Conservation (phyloP, 2,888 invertebrate species). For the Acanthoscelides obtectus region DNA sequence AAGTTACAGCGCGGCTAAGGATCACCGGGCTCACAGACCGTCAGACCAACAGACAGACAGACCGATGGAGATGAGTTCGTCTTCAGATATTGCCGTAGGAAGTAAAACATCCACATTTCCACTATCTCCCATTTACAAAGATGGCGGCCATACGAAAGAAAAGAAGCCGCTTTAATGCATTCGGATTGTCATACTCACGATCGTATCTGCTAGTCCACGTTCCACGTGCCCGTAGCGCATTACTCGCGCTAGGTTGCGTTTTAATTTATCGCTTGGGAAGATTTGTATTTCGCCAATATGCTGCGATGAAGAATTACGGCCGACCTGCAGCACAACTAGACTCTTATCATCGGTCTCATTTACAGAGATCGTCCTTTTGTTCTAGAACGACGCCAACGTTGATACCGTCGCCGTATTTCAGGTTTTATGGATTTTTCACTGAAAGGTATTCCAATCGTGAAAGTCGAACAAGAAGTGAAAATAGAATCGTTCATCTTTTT, state of each 20-base stretch:
- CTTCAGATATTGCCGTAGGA: too few relatives aligned
- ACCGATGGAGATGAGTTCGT: too few relatives aligned
- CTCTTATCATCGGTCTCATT: background rate
- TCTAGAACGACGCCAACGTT: background rate
- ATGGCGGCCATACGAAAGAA: conserved; percentile 12
- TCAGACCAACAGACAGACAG: too few relatives aligned
- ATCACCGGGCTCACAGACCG: too few relatives aligned
- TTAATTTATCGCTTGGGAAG: conserved; percentile 40
- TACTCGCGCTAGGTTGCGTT: conserved; percentile 42
- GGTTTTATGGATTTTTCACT: background rate
- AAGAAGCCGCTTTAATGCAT: conserved; percentile 35
- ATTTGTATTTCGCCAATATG: conserved; percentile 18
- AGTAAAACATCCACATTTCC: background rate
- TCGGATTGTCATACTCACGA: conserved; percentile 33
- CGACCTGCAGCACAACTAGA: background rate
- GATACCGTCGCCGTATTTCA: background rate
- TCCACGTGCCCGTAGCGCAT: conserved; percentile 36
- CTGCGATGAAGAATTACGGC: background rate
- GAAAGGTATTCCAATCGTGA: background rate
- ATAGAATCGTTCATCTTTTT: background rate
- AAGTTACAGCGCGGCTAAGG: too few relatives aligned
- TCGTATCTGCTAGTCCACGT: conserved; percentile 24
- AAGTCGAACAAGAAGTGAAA: background rate
- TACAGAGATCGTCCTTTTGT: background rate
- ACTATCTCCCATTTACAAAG: background rate